Percentiles rank a stretch among this genome's conserved stretches.
These are phyloP conservation scores for Gymnorhina tibicen DNA, from an alignment of 2,113 vertebrate species.

Conservation along the genomic window DNA sequence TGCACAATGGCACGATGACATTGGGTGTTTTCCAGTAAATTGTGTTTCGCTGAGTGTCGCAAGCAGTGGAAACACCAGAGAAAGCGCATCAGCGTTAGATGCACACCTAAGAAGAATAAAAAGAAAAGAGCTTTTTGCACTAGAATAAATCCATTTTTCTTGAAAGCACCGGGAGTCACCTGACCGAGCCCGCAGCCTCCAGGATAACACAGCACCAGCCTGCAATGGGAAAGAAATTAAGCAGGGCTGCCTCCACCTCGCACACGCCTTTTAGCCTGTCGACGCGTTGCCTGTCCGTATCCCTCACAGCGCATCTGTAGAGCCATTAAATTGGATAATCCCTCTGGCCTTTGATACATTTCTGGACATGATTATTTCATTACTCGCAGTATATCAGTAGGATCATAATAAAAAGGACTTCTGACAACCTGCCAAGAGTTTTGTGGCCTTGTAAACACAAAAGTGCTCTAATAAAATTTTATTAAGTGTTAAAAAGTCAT, in stretches of 20 bases:
- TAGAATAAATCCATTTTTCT: conserved; percentile 63
- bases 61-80: neutral
- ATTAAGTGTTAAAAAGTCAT: conserved; percentile 98
- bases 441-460: conserved; percentile 98
- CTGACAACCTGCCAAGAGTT: conserved; percentile 90
- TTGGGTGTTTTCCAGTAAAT: conserved; percentile 43
- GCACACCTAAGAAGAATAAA: conserved; percentile 54
- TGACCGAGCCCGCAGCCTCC: conserved; percentile 48
- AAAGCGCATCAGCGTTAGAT: neutral
- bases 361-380: conserved; percentile 89
- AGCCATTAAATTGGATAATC: conserved; percentile 85
- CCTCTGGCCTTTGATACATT: conserved; percentile 87
- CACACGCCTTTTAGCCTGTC: conserved; percentile 46
- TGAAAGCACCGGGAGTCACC: conserved; percentile 55
- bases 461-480: conserved; percentile 98
- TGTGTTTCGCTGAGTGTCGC: neutral
- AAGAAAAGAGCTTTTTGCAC: conserved; percentile 63
- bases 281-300: conserved; percentile 66
- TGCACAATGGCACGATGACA: conserved; percentile 46
- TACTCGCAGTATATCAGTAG: conserved; percentile 87
- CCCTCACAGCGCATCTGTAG: conserved; percentile 81
- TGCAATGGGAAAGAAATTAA: conserved; percentile 53
- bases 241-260: conserved; percentile 26
- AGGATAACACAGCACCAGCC: conserved; percentile 40
- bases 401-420: conserved; percentile 86